These are phyloP conservation scores for Zaprionus camerounensis DNA, from an alignment of 1,140 invertebrate species.

Conservation along the genomic window DNA sequence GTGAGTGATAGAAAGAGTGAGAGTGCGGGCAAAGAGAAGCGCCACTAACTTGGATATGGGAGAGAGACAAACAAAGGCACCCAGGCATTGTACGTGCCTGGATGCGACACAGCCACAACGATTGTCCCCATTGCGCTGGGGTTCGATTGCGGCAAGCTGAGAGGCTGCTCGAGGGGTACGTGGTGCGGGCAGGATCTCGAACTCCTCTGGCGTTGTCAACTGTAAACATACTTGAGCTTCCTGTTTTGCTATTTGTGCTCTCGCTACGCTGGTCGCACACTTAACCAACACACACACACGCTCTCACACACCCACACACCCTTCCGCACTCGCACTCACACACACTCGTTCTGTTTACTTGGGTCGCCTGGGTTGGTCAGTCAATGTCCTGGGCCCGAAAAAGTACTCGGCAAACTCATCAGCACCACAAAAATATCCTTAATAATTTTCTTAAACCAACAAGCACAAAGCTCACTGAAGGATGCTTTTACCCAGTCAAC, in stretches of 20 bases:
- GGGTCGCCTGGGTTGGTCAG: constrained; percentile 65
- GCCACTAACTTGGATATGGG: constrained; percentile 13
- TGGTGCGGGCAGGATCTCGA: neutral
- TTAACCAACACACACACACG: constrained; percentile 57
- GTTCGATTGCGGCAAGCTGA: neutral
- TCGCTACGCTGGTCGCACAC: constrained; percentile 40
- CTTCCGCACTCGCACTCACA: constrained; percentile 21
- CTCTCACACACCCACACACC: constrained; percentile 23
- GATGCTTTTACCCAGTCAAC: constrained; percentile 77
- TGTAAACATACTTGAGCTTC: constrained; percentile 83
- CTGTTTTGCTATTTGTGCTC: constrained; percentile 79
- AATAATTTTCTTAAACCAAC: constrained; percentile 84
- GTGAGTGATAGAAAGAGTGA: constrained; percentile 3
- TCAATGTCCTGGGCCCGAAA: constrained; percentile 48
- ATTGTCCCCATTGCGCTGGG: constrained; percentile 12
- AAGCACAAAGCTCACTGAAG: constrained; percentile 76
- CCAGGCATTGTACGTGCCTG: constrained; percentile 34
- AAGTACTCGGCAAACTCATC: constrained; percentile 83
- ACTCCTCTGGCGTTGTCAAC: constrained; percentile 77
- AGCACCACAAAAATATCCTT: constrained; percentile 83
- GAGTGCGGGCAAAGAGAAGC: neutral
- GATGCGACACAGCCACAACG: constrained; percentile 16
- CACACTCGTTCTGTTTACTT: constrained; percentile 57
- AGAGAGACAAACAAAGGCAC: constrained; percentile 35
- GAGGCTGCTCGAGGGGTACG: neutral